Base-by-base conservation (phyloP, 2,888 invertebrate species). In the Pyralis farinalis region DNA sequence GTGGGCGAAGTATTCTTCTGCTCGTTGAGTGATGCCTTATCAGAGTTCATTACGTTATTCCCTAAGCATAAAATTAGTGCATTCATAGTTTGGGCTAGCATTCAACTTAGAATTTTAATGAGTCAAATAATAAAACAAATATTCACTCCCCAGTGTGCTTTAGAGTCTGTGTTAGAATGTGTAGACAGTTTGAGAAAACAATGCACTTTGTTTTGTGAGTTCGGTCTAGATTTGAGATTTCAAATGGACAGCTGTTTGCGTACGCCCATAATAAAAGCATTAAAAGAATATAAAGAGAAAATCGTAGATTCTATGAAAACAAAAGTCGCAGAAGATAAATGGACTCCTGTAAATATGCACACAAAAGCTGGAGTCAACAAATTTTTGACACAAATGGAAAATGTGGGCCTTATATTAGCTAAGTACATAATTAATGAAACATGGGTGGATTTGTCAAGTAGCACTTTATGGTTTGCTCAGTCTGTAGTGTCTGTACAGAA, bases 181-280 rank as follows among this genome's bases (percentile, higher is more conserved):
- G 94, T 98, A 20, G 92, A 94, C 46, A 92, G 95, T 61, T 93
- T 97, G 16, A 91, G 96, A 58, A 91, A 90, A 44, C 94, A 95
- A 62, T 95, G 95, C 55, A 65, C 55, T 46, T 61, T 87, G 56
- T 82, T 91, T 65, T 93, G 90, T 65, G 88, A 92, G 61, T 87
- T 92, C 57, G 98, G 98, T 1, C 90, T 99, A 58, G 98, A 99
- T 85, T 90, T 99, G 43, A 93, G 95, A 50, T 98, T 97, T 77
- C 96, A 97, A 71, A 90, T 99, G 58, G 96, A 98, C 69, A 95
- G 96, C 12, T 92, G 96, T 48, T 84, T 99, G 44, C 91, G 96
- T 48, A 91, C 92, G 7, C 95, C 96, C 0, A 87, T 97, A 36
- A 93, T 92, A 31, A 92, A 93, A 77, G 93, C 95, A 12, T 84